These are phyloP conservation scores for Athrips mouffetella DNA, from an alignment of 2,888 invertebrate genomes.

Conservation along the genomic window DNA sequence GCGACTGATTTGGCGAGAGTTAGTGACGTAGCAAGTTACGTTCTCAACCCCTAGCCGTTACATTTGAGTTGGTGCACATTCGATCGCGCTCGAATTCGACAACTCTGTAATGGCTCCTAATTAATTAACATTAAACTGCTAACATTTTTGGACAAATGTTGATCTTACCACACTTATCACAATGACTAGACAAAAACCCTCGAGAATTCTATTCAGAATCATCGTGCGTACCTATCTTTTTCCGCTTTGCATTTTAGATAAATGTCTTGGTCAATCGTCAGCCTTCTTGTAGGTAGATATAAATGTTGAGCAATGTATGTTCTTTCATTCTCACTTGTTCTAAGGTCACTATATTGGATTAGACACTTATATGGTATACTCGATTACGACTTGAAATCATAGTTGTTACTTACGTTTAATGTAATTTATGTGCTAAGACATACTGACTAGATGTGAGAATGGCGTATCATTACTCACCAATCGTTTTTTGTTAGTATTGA, in stretches of 20 bases:
- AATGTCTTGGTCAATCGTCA: constrained; percentile 21
- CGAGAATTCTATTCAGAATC: constrained; percentile 13
- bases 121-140: not conserved
- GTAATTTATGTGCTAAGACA: not conserved
- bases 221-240: not conserved
- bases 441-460: not conserved
- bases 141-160: constrained; percentile 13
- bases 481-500: no score
- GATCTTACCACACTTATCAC: constrained; percentile 16
- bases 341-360: constrained; percentile 7
- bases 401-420: not conserved
- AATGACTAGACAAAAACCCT: constrained; percentile 14
- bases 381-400: not conserved
- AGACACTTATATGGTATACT: constrained; percentile 8
- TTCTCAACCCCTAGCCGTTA: constrained; percentile 19
- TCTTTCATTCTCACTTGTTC: constrained; percentile 5
- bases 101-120: constrained; percentile 3
- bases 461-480: no score
- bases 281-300: not conserved
- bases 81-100: constrained; percentile 7
- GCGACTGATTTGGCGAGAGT: constrained; percentile 15
- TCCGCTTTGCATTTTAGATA: constrained; percentile 6
- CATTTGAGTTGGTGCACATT: constrained; percentile 9
- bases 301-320: constrained; percentile 19
- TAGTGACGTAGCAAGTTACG: constrained; percentile 18